Conservation (phyloP, 2,797 vertebrate genomes). For the Geotria australis region DNA sequence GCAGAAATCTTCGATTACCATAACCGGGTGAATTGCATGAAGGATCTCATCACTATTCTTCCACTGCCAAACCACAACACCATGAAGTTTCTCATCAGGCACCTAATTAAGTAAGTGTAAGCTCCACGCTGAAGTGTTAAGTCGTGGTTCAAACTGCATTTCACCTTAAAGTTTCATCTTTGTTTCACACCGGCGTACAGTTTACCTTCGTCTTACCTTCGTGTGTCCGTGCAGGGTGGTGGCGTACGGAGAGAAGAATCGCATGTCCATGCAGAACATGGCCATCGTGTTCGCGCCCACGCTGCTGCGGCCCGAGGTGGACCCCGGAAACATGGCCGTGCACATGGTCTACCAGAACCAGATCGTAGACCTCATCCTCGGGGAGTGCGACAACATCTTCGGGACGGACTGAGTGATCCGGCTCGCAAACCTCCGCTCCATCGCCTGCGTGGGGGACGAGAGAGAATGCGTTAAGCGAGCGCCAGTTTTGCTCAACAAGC, state of each 20-base stretch:
- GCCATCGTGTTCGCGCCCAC: constrained; percentile 82
- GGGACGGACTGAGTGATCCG: neutral
- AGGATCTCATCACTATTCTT: constrained; percentile 31
- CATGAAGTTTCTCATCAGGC: constrained; percentile 43
- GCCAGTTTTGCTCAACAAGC: too few species aligned
- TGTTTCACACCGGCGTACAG: too few species aligned
- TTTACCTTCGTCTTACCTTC: too few species aligned
- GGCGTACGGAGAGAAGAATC: constrained; percentile 30
- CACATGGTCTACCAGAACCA: constrained; percentile 87
- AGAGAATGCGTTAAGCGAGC: too few species aligned
- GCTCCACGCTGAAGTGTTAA: too few species aligned
- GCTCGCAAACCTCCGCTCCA: neutral
- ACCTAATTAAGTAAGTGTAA: constrained; percentile 34
- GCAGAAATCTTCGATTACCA: constrained; percentile 27
- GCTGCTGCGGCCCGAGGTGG: constrained; percentile 32
- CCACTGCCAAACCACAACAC: constrained; percentile 44
- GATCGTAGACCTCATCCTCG: constrained; percentile 60
- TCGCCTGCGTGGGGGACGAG: too few species aligned
- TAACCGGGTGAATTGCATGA: constrained; percentile 21
- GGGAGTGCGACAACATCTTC: constrained; percentile 31
- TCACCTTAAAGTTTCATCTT: too few species aligned
- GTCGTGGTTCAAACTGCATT: too few species aligned
- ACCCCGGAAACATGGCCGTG: constrained; percentile 43
- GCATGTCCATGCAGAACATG: constrained; percentile 57
- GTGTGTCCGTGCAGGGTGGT: constrained; percentile 22